phyloP scores from a whole-genome alignment of 2,888 invertebrate genomes.

The Polydrusus pterygomalis region DNA sequence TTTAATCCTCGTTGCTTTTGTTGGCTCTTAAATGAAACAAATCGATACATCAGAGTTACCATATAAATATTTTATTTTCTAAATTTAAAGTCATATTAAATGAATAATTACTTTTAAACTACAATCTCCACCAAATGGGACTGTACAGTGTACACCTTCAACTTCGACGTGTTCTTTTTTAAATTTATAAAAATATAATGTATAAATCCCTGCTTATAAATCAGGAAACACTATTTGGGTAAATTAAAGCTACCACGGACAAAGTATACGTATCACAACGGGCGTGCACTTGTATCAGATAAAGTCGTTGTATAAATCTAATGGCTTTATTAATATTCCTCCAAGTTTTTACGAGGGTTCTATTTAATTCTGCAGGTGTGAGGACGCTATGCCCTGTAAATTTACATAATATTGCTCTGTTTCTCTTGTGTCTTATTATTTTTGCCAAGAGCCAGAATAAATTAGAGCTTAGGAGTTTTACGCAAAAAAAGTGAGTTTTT shows the following conservation, averaged over 20 bases:
- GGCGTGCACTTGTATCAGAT: conserved; percentile 65
- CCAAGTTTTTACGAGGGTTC: conserved; percentile 60
- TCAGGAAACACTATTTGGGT: not conserved
- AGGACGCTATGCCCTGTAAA: conserved; percentile 56
- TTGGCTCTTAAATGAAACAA: conserved; percentile 1
- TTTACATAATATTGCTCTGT: conserved; percentile 64
- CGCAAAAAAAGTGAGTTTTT: conserved; percentile 6
- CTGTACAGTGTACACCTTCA: no score
- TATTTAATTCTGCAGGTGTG: conserved; percentile 64
- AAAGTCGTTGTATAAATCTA: conserved; percentile 67
- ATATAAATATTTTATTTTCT: not conserved
- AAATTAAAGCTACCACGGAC: conserved; percentile 67
- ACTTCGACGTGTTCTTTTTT: no score
- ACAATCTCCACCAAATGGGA: no score
- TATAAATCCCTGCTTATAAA: not conserved
- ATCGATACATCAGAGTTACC: not conserved
- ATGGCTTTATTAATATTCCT: conserved; percentile 68
- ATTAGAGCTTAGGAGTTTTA: conserved; percentile 22
- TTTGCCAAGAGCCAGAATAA: conserved; percentile 34
- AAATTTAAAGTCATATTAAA: no score
- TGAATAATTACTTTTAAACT: no score
- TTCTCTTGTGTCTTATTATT: conserved; percentile 54
- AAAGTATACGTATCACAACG: conserved; percentile 56
- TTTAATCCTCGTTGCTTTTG: conserved; percentile 24
- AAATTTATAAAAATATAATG: no score